Percentiles rank a stretch among this genome's conserved stretches.
Conservation (phyloP, 1,140 invertebrate species). For the Ceratina japonica region DNA sequence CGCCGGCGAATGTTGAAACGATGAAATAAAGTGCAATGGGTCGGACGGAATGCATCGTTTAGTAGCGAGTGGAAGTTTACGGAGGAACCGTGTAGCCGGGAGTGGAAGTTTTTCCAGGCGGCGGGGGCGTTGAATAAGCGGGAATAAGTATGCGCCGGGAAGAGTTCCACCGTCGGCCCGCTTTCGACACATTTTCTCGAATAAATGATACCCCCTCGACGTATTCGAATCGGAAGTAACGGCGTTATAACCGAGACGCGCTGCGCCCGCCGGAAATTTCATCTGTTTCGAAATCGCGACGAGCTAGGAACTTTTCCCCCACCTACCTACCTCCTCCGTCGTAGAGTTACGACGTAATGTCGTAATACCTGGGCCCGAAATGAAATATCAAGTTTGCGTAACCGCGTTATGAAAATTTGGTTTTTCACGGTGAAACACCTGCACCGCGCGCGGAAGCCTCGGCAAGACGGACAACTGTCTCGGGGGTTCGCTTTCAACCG, state of each 20-base stretch:
- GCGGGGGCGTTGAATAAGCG: neutral
- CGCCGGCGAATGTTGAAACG: neutral
- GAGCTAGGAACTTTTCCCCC: neutral
- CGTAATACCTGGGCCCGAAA: neutral
- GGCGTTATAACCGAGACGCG: too few species aligned
- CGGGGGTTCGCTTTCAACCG: neutral
- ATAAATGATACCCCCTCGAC: too few species aligned
- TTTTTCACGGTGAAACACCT: neutral
- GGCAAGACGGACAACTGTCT: neutral
- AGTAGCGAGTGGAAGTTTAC: neutral
- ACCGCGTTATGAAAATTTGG: neutral
- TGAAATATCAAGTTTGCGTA: neutral
- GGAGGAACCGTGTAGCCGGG: neutral
- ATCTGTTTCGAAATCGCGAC: too few species aligned
- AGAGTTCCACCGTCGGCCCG: neutral
- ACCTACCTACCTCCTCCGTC: too few species aligned
- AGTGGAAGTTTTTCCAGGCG: conserved; percentile 1
- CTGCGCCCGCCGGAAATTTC: too few species aligned
- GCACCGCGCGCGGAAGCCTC: neutral
- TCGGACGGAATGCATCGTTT: neutral
- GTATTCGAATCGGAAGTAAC: too few species aligned
- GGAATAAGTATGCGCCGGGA: neutral
- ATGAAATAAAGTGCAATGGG: neutral
- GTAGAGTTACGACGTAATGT: neutral
- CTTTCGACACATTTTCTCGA: too few species aligned